These are phyloP conservation scores for Drosophila histrio DNA, from an alignment of 2,888 invertebrate species.

Conservation along the genomic window DNA sequence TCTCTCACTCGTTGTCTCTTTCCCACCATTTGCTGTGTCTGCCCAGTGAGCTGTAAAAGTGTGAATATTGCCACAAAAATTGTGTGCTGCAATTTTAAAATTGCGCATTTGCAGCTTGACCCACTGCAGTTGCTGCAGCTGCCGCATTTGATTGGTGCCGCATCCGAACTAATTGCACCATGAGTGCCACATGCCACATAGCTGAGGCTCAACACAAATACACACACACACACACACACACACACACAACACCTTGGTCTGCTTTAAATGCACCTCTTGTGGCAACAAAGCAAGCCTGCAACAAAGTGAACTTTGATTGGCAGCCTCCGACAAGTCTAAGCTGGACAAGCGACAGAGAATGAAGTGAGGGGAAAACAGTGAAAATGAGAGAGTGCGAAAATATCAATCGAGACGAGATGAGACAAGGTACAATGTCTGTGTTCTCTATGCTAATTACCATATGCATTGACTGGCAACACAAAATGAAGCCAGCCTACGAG, in stretches of 20 bases:
- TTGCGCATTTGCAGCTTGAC: conserved; percentile 45
- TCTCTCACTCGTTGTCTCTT: neutral
- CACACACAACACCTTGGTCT: conserved; percentile 5
- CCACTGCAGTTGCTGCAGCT: conserved; percentile 21
- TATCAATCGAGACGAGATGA: neutral
- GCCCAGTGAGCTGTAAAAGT: conserved; percentile 34
- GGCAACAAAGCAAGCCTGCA: conserved; percentile 28
- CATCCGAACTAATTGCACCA: conserved; percentile 49
- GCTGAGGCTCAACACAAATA: conserved; percentile 4
- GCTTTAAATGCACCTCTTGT: conserved; percentile 10
- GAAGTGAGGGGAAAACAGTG: neutral
- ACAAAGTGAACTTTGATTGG: conserved; percentile 48
- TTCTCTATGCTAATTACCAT: conserved; percentile 17
- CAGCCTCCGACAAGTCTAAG: conserved; percentile 18
- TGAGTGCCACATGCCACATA: conserved; percentile 28
- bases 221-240: neutral
- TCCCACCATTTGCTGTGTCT: neutral
- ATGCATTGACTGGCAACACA: conserved; percentile 17
- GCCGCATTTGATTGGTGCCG: conserved; percentile 47
- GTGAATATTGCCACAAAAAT: conserved; percentile 58
- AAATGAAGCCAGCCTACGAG: neutral
- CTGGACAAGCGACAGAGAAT: neutral
- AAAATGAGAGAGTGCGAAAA: neutral
- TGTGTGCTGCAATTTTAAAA: conserved; percentile 50
- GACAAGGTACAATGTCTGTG: neutral